phyloP scores from a whole-genome alignment of 2,888 invertebrate species.

The Cybosia mesomella region DNA sequence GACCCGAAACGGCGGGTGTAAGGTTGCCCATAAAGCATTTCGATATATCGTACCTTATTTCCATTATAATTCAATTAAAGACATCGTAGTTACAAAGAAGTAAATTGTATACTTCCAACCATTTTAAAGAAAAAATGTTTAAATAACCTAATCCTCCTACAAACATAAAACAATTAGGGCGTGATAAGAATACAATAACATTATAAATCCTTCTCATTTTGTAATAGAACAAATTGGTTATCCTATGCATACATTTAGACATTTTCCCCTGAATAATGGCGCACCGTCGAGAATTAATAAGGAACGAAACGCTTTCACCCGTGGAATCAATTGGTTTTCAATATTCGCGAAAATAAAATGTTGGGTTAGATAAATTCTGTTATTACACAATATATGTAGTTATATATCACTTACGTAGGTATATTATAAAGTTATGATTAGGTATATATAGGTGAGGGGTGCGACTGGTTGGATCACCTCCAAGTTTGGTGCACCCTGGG shows the following conservation, averaged over 20 bases:
- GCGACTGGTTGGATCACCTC: too few species aligned
- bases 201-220: not conserved
- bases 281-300: slow-evolving; percentile 31
- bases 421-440: too few species aligned
- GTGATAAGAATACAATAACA: not conserved
- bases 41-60: too few species aligned
- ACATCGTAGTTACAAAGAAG: too few species aligned
- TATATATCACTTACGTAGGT: not conserved
- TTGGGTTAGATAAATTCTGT: not conserved
- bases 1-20: too few species aligned
- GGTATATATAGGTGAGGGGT: too few species aligned
- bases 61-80: too few species aligned
- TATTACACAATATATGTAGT: not conserved
- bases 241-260: not conserved
- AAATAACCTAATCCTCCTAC: too few species aligned
- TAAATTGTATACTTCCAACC: too few species aligned
- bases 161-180: not conserved
- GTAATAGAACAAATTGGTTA: slow-evolving; percentile 1
- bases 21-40: too few species aligned
- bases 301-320: slow-evolving; percentile 25
- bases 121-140: too few species aligned
- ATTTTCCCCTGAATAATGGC: slow-evolving; percentile 25
- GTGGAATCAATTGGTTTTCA: slow-evolving; percentile 31
- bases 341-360: not conserved
- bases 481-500: too few species aligned